Conservation (phyloP, 2,797 vertebrate genomes). For the Phaenicophaeus curvirostris region DNA sequence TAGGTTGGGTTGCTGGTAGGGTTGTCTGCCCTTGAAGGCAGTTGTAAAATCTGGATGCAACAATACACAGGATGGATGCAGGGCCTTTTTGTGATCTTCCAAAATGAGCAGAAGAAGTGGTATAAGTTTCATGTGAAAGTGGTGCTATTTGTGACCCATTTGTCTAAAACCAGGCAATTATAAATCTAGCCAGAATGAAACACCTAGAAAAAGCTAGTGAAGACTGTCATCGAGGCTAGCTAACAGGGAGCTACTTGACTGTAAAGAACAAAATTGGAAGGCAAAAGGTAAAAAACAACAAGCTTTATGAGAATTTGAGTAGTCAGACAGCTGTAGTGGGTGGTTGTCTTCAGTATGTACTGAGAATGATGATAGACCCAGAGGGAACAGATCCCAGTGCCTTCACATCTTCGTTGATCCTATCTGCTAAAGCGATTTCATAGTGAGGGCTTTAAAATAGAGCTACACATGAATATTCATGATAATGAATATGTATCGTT, state of each 20-base stretch:
- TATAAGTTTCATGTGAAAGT: not conserved
- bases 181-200: not conserved
- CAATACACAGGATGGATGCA: not conserved
- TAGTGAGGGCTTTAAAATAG: not conserved
- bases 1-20: not conserved
- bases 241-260: not conserved
- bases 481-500: not conserved
- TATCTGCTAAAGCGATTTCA: not conserved
- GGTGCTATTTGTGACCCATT: not conserved
- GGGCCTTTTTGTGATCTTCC: not conserved
- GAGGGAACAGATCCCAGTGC: not conserved
- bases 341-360: not conserved
- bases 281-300: not conserved
- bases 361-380: not conserved
- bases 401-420: not conserved
- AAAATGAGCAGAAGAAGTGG: not conserved
- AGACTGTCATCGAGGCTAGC: not conserved
- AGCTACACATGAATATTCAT: not conserved
- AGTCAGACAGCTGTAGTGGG: not conserved
- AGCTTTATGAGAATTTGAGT: not conserved
- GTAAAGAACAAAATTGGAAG: not conserved
- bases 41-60: not conserved
- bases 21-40: not conserved
- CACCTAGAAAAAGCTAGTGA: not conserved
- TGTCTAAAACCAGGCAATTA: not conserved